phyloP scores from a whole-genome alignment of 2,888 invertebrate species.

The Dicranocentrus wangi region DNA sequence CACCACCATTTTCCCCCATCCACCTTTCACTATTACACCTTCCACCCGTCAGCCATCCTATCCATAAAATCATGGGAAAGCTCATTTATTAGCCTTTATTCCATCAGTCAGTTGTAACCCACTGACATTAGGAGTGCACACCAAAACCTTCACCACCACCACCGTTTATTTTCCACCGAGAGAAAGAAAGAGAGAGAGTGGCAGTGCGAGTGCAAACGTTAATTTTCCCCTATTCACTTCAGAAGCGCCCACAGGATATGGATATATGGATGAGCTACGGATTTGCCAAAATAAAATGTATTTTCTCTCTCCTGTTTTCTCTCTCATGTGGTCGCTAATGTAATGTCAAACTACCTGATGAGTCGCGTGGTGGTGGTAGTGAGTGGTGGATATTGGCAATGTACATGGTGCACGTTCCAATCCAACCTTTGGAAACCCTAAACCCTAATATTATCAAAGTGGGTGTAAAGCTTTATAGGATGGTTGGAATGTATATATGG shows the following conservation, averaged over 20 bases:
- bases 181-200: no score
- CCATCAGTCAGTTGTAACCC: no score
- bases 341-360: constrained; percentile 60
- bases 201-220: constrained; percentile 2
- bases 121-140: neutral
- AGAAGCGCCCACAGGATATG: constrained; percentile 16
- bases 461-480: constrained; percentile 1
- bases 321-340: constrained; percentile 12
- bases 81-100: no score
- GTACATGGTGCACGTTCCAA: neutral
- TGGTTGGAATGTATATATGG: neutral
- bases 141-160: neutral
- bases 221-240: constrained; percentile 23
- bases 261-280: constrained; percentile 10
- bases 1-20: no score
- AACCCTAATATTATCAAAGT: no score
- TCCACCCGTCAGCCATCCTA: no score
- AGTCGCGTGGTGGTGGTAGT: neutral
- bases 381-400: neutral
- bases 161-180: neutral
- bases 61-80: no score
- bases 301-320: constrained; percentile 29
- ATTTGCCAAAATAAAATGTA: constrained; percentile 44
- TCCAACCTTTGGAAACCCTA: no score
- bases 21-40: no score